Evolutionary conservation across 2,888 invertebrate species (phyloP).

Genomic region (Cephalotes varians): DNA sequence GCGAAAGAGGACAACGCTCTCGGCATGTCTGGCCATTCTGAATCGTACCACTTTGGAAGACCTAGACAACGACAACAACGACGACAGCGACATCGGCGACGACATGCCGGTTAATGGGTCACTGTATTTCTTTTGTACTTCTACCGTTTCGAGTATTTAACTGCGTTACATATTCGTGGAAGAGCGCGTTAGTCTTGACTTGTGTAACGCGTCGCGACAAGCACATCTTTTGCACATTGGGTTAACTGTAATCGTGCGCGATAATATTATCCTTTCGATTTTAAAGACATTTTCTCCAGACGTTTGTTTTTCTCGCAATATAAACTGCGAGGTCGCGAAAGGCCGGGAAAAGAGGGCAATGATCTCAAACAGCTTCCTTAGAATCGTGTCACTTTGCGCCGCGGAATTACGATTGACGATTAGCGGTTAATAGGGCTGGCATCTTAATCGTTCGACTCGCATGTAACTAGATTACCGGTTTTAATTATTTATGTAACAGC

Average conservation of each 20-base stretch:
- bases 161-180: conserved; percentile 3
- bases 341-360: conserved; percentile 66
- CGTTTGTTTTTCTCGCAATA: background rate
- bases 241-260: background rate
- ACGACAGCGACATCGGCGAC: background rate
- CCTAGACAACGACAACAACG: conserved; percentile 37
- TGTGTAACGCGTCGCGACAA: background rate
- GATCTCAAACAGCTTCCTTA: conserved; percentile 57
- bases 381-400: conserved; percentile 42
- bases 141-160: background rate
- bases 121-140: conserved; percentile 10
- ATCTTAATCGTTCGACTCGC: conserved; percentile 47
- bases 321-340: conserved; percentile 19
- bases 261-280: conserved; percentile 32
- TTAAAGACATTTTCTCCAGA: background rate
- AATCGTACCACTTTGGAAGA: conserved; percentile 43
- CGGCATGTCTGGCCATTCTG: conserved; percentile 23
- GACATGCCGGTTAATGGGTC: conserved; percentile 36
- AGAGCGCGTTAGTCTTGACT: background rate
- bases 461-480: conserved; percentile 6
- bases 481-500: conserved; percentile 52
- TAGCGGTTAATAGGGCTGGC: conserved; percentile 55
- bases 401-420: conserved; percentile 48
- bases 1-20: conserved; percentile 72
- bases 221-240: background rate